A percentile compares a stretch with the other conserved stretches of the same genome.
These are phyloP conservation scores for Cryptoblepharus egeriae DNA, from an alignment of 2,797 vertebrate genomes.

Conservation along the genomic window DNA sequence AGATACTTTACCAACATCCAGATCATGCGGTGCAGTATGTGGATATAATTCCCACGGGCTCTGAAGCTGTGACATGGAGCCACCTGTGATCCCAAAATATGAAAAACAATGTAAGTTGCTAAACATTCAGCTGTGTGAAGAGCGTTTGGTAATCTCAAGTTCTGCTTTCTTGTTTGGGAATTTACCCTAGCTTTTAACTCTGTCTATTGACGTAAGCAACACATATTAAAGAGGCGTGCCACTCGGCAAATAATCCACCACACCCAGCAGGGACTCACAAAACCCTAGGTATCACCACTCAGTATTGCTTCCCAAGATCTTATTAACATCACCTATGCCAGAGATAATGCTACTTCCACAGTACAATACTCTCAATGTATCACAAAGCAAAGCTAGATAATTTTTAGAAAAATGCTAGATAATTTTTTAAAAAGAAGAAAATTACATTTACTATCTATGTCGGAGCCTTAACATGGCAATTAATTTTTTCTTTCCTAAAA, in stretches of 20 bases:
- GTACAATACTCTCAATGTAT: not conserved
- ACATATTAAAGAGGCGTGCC: conserved; percentile 14
- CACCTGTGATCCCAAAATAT: not conserved
- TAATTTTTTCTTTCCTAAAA: not conserved
- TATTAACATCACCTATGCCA: not conserved
- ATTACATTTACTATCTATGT: not conserved
- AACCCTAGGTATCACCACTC: not conserved
- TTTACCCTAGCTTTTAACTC: conserved; percentile 10
- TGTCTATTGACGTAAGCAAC: not conserved
- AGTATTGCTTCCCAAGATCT: not conserved
- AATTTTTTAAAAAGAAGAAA: not conserved
- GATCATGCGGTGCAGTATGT: not conserved
- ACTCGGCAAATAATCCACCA: not conserved
- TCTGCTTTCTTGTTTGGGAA: conserved; percentile 22
- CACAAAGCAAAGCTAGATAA: not conserved
- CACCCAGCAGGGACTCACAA: not conserved
- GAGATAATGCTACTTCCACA: not conserved
- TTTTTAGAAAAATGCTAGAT: not conserved
- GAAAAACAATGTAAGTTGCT: not conserved
- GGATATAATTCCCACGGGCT: conserved; percentile 48
- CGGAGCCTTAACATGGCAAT: not conserved
- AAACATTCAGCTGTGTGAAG: not conserved
- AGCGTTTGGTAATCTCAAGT: not conserved
- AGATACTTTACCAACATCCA: conserved; percentile 28
- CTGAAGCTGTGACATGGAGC: conserved; percentile 57